These are phyloP conservation scores for Congeria kusceri DNA, from an alignment of 2,888 invertebrate genomes.

Conservation along the genomic window DNA sequence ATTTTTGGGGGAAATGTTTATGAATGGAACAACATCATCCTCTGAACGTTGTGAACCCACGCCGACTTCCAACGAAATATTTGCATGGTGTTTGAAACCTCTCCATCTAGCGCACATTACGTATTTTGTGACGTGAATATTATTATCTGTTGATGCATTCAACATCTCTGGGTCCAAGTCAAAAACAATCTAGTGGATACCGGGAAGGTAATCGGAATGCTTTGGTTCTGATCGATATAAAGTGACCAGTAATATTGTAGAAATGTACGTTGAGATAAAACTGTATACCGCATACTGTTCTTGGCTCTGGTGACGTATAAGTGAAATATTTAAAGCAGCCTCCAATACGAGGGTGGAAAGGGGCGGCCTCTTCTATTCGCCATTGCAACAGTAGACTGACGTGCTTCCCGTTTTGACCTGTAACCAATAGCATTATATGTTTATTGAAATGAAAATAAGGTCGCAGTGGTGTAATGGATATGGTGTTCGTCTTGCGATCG, in stretches of 20 bases:
- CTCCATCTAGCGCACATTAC: slow-evolving; percentile 37
- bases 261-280: slow-evolving; percentile 42
- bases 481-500: too few species aligned
- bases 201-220: slow-evolving; percentile 50
- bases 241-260: slow-evolving; percentile 60
- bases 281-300: slow-evolving; percentile 32
- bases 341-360: slow-evolving; percentile 11
- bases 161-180: slow-evolving; percentile 37
- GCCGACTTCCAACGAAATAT: slow-evolving; percentile 34
- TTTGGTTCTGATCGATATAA: slow-evolving; percentile 19
- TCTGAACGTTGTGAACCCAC: slow-evolving; percentile 22
- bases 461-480: too few species aligned
- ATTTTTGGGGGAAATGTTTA: neutral
- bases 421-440: too few species aligned
- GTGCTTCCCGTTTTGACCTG: slow-evolving; percentile 30
- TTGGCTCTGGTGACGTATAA: slow-evolving; percentile 37
- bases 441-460: too few species aligned
- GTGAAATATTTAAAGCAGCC: slow-evolving; percentile 42
- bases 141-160: neutral
- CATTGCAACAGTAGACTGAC: slow-evolving; percentile 36
- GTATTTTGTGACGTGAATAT: slow-evolving; percentile 26
- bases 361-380: slow-evolving; percentile 12
- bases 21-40: slow-evolving; percentile 33
- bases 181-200: slow-evolving; percentile 53
- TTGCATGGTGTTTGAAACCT: slow-evolving; percentile 45